phyloP scores from a whole-genome alignment of 2,888 invertebrate genomes.

The Chymomyza caudatula region DNA sequence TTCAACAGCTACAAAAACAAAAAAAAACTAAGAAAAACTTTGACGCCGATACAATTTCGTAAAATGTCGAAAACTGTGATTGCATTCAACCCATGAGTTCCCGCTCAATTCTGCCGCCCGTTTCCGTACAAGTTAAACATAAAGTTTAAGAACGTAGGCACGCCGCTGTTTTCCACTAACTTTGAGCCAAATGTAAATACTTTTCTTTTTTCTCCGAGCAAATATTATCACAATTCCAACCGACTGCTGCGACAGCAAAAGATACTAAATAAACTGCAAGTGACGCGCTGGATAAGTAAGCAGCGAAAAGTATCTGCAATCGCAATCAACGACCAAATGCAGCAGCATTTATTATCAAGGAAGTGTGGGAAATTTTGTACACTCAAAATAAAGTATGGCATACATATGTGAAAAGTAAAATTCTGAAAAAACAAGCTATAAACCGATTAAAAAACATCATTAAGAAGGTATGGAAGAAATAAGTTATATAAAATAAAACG shows the following conservation, averaged over 20 bases:
- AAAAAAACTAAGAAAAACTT: constrained; percentile 57
- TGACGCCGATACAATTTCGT: constrained; percentile 71
- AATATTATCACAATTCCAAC: constrained; percentile 74
- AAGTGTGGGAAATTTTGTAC: neutral
- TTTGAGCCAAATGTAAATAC: constrained; percentile 73
- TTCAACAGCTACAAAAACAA: constrained; percentile 27
- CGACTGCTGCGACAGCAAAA: constrained; percentile 35
- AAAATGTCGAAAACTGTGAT: constrained; percentile 71
- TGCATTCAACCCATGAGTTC: constrained; percentile 31
- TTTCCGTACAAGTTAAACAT: neutral
- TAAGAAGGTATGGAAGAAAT: too few relatives aligned
- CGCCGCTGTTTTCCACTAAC: constrained; percentile 26
- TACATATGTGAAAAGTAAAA: too few relatives aligned
- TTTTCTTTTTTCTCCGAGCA: constrained; percentile 50
- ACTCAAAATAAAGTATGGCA: too few relatives aligned
- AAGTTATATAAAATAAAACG: too few relatives aligned
- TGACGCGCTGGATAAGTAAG: neutral
- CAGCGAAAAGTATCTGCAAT: constrained; percentile 29
- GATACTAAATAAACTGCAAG: constrained; percentile 56
- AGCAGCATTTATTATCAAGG: neutral
- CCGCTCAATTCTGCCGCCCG: neutral
- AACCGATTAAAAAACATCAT: too few relatives aligned
- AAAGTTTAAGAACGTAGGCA: neutral
- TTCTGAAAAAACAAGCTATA: too few relatives aligned
- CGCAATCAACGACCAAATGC: constrained; percentile 29